Conservation (phyloP, 2,888 invertebrate species). For the Norana najaformis region DNA sequence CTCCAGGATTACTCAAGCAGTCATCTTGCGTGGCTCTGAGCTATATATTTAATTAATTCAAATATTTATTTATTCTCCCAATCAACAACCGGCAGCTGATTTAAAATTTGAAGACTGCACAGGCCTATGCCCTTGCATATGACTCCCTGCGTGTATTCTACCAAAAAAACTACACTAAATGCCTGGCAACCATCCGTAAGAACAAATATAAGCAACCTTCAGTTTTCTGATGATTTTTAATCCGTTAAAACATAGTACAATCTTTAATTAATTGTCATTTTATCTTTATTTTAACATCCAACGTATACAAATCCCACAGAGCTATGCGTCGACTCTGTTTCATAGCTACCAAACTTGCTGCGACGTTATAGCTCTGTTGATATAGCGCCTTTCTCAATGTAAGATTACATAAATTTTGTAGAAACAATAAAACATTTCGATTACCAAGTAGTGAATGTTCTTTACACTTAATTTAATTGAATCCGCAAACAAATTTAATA, state of each 20-base stretch:
- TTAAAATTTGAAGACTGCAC: neutral
- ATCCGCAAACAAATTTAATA: no score
- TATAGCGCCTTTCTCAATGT: no score
- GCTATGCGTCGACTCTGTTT: neutral
- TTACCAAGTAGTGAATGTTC: no score
- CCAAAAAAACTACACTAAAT: neutral
- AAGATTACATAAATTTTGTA: no score
- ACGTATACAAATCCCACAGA: conserved; percentile 6
- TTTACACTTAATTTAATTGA: no score
- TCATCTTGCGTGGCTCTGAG: neutral
- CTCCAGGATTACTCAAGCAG: no score
- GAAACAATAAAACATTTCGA: no score
- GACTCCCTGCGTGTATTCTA: neutral
- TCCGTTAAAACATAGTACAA: neutral
- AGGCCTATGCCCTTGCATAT: neutral
- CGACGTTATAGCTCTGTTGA: neutral
- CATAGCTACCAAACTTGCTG: neutral
- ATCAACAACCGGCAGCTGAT: no score
- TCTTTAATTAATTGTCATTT: neutral
- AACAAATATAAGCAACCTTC: neutral
- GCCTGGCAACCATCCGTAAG: neutral
- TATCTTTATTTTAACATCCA: neutral
- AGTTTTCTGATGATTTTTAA: neutral
- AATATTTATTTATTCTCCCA: neutral
- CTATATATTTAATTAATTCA: neutral